These are phyloP conservation scores for Corythornis cristatus DNA, from an alignment of 2,113 vertebrate species.

Conservation along the genomic window DNA sequence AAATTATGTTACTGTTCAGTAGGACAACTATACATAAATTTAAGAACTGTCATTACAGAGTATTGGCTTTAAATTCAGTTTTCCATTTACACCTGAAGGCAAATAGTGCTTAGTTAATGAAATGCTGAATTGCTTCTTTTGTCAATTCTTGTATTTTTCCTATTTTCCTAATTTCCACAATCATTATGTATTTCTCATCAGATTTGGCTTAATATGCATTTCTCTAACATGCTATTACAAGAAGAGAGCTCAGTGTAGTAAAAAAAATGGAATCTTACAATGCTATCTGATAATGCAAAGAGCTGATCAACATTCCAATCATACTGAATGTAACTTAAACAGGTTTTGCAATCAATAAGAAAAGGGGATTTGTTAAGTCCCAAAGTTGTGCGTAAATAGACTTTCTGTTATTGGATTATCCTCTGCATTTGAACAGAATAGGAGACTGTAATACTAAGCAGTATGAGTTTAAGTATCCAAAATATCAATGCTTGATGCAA, in stretches of 20 bases:
- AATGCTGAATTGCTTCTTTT: not conserved
- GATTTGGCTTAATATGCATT: not conserved
- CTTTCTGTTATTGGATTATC: slow-evolving; percentile 21
- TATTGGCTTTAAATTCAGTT: not conserved
- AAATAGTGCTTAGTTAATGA: not conserved
- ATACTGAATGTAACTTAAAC: not conserved
- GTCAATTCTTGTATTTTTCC: not conserved
- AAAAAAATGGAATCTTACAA: not conserved
- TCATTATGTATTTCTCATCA: not conserved
- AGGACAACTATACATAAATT: not conserved
- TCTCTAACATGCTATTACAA: not conserved
- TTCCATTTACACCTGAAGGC: not conserved
- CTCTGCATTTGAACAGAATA: not conserved
- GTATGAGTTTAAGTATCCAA: not conserved
- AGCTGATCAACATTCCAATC: not conserved
- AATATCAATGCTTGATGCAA: not conserved
- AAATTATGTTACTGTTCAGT: not conserved
- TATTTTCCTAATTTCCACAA: not conserved
- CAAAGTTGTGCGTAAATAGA: not conserved
- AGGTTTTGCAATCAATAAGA: slow-evolving; percentile 3
- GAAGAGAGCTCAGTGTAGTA: not conserved
- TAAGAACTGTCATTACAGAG: not conserved
- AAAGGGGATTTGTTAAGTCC: slow-evolving; percentile 27
- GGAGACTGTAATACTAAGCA: not conserved
- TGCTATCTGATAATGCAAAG: not conserved